Base-by-base conservation (phyloP, 2,797 vertebrate genomes). In the Clarias pachynema region DNA sequence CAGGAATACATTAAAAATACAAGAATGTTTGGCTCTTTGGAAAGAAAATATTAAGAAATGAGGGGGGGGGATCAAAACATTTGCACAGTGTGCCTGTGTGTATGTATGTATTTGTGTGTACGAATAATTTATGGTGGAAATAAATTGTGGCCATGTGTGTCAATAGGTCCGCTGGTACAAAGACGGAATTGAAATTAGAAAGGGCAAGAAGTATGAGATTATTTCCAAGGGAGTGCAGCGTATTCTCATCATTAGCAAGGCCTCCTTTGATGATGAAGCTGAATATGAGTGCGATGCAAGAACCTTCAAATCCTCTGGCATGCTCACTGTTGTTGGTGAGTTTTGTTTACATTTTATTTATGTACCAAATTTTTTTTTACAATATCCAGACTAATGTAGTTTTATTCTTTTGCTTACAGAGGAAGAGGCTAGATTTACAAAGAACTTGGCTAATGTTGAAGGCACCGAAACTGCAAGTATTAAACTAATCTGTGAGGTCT, bases 151-250 rank as follows among this genome's bases (percentile, higher is more conserved):
- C 15, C 40, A 5, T 77, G 83, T 86, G 24, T 83, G 18, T 81
- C 1, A 69, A 63, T 84, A 99, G 98, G 98, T 98, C 78, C 94
- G 95, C 57, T 99, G 98, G 98, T 99, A 98, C 93, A 98, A 96
- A 92, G 98, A 99, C 70, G 97, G 98, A 81, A 91, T 92, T 73
- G 98, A 99, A 94, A 97, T 99, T 89, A 95, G 97, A 92, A 99
- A 98, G 93, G 97, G 98, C 88, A 99, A 99, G 91, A 99, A 99
- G 87, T 99, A 98, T 70, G 98, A 99, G 90, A 97, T 99, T 44
- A 95, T 97, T 73, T 93, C 96, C 34, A 97, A 97, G 91, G 98
- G 98, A 80, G 93, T 95, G 78, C 95, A 97, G 88, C 96, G 94
- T 59, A 95, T 96, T 91, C 97, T 99, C 82, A 93, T 98, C 44